Conservation (phyloP, 2,888 invertebrate genomes). For the Aphelenchoides bicaudatus region DNA sequence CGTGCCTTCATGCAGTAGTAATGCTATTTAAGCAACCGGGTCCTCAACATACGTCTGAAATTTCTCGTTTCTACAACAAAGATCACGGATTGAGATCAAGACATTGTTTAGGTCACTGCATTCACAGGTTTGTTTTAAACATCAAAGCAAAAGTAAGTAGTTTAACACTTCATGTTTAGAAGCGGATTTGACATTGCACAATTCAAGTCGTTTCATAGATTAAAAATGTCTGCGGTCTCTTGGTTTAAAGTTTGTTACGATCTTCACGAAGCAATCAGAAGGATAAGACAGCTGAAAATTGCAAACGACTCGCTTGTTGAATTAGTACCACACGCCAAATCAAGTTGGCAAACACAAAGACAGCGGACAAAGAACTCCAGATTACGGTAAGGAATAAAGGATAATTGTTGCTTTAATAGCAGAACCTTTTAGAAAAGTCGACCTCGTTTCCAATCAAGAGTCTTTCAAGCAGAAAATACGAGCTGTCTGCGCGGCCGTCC, state of each 20-base stretch:
- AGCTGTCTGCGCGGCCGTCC: no score
- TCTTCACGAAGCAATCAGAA: conserved; percentile 38
- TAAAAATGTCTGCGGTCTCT: conserved; percentile 42
- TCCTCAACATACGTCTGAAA: conserved; percentile 26
- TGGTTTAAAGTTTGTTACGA: conserved; percentile 51
- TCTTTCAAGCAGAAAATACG: no score
- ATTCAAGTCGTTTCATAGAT: conserved; percentile 42
- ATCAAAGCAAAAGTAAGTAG: not conserved
- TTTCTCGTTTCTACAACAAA: conserved; percentile 36
- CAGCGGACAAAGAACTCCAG: no score
- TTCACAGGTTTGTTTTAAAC: conserved; percentile 27
- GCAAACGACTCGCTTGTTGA: conserved; percentile 11
- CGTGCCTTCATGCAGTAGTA: conserved; percentile 35
- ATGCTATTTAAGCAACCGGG: conserved; percentile 40
- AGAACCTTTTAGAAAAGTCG: no score
- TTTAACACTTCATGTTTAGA: conserved; percentile 24
- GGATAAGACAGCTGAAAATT: conserved; percentile 19
- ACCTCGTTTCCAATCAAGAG: no score
- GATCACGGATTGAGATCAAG: conserved; percentile 36
- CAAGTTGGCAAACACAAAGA: not conserved
- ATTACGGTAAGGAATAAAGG: no score
- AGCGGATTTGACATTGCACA: conserved; percentile 37
- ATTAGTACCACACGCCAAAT: not conserved
- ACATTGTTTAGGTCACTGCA: conserved; percentile 31
- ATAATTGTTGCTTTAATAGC: no score